Percentiles rank a stretch among this genome's conserved stretches.
phyloP scores from a whole-genome alignment of 2,113 vertebrate species.

The Oxyruncus cristatus region DNA sequence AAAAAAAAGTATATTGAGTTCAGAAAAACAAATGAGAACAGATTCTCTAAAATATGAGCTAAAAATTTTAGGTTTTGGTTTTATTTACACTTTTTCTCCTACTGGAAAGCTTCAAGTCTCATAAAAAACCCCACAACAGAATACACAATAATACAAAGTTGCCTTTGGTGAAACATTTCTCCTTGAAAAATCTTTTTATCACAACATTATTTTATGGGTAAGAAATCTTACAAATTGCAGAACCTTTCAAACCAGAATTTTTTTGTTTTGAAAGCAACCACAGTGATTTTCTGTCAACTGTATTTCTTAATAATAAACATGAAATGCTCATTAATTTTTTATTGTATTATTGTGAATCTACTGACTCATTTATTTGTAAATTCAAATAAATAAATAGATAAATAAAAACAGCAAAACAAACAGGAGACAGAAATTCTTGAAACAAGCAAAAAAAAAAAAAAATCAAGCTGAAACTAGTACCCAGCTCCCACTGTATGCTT shows the following conservation, averaged over 20 bases:
- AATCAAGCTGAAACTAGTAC: neutral
- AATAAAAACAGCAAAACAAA: neutral
- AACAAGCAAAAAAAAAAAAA: neutral
- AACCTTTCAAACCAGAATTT: neutral
- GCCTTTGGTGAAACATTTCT: neutral
- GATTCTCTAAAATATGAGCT: neutral
- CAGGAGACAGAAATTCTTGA: neutral
- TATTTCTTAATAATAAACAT: neutral
- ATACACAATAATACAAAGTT: neutral
- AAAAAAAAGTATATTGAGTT: neutral
- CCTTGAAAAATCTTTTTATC: neutral
- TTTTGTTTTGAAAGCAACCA: neutral
- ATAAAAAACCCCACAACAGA: neutral
- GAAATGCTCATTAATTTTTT: neutral
- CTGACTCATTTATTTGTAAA: neutral
- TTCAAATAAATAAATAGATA: neutral
- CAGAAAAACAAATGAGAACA: neutral
- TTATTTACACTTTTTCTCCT: neutral
- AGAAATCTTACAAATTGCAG: neutral
- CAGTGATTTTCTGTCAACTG: neutral
- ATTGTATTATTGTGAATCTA: neutral
- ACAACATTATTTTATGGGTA: neutral
- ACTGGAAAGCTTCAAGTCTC: neutral
- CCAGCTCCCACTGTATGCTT: rapidly evolving
- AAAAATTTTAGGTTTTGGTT: neutral